phyloP scores from a whole-genome alignment of 2,113 vertebrate genomes.

The Seriola quinqueradiata region DNA sequence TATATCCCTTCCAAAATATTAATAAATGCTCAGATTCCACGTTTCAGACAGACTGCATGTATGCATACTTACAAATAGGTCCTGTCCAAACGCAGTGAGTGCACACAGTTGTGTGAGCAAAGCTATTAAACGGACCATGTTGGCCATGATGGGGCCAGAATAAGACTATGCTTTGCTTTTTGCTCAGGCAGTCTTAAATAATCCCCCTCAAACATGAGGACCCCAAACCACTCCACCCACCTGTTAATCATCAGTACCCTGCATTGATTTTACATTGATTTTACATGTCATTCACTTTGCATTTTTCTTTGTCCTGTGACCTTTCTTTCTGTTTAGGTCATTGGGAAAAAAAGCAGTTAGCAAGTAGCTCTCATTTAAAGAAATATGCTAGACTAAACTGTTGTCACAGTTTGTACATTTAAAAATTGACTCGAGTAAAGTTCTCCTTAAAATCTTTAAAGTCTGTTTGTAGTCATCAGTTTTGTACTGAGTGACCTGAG shows the following conservation, averaged over 20 bases:
- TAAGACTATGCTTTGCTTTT: background rate
- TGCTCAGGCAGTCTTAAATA: background rate
- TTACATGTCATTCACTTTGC: background rate
- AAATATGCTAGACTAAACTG: background rate
- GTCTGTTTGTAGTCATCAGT: background rate
- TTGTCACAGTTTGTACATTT: background rate
- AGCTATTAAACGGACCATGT: slow-evolving; percentile 26
- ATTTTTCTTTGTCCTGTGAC: background rate
- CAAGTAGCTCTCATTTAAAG: background rate
- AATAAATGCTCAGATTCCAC: background rate
- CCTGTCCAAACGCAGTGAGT: slow-evolving; percentile 33
- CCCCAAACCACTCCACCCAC: slow-evolving; percentile 17
- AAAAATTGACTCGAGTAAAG: background rate
- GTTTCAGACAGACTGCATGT: background rate
- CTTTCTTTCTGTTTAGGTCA: background rate
- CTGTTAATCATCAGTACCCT: slow-evolving; percentile 45
- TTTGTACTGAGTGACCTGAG: background rate
- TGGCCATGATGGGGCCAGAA: slow-evolving; percentile 26
- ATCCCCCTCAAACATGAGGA: background rate
- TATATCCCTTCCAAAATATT: background rate
- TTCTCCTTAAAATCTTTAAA: background rate
- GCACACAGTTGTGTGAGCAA: slow-evolving; percentile 48
- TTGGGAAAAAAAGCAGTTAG: background rate
- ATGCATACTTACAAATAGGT: slow-evolving; percentile 51
- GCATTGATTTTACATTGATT: slow-evolving; percentile 30